Evolutionary conservation across 2,888 invertebrate species (phyloP).

Genomic region (Brenthis ino): DNA sequence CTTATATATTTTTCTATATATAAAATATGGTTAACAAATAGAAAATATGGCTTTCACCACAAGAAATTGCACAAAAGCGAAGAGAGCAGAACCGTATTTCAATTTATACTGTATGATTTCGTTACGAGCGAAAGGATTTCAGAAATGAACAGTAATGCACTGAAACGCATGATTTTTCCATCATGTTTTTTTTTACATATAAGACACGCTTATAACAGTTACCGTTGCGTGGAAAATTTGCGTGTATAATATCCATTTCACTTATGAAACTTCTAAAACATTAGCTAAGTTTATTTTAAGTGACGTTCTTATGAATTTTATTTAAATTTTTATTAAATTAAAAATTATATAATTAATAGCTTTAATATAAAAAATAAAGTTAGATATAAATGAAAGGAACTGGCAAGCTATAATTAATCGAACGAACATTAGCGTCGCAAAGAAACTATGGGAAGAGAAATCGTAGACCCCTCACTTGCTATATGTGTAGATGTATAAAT

Average conservation of each 20-base stretch:
- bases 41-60: constrained; percentile 34
- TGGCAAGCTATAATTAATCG: constrained; percentile 14
- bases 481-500: too few species aligned
- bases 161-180: constrained; percentile 35
- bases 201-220: constrained; percentile 55
- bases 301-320: not conserved
- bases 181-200: constrained; percentile 63
- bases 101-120: constrained; percentile 39
- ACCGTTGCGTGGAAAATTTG: constrained; percentile 67
- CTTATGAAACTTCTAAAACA: constrained; percentile 46
- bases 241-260: constrained; percentile 68
- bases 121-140: constrained; percentile 71
- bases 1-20: too few species aligned
- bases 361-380: not conserved
- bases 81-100: constrained; percentile 32
- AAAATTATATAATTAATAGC: too few species aligned
- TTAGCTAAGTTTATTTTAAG: constrained; percentile 16
- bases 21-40: constrained; percentile 24
- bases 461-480: constrained; percentile 35
- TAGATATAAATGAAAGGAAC: constrained; percentile 45
- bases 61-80: constrained; percentile 33
- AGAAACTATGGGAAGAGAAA: constrained; percentile 69
- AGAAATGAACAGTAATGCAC: constrained; percentile 57
- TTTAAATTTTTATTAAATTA: not conserved
- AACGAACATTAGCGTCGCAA: constrained; percentile 48